Conservation (phyloP, 1,140 invertebrate genomes). For the Mylabris phalerata region DNA sequence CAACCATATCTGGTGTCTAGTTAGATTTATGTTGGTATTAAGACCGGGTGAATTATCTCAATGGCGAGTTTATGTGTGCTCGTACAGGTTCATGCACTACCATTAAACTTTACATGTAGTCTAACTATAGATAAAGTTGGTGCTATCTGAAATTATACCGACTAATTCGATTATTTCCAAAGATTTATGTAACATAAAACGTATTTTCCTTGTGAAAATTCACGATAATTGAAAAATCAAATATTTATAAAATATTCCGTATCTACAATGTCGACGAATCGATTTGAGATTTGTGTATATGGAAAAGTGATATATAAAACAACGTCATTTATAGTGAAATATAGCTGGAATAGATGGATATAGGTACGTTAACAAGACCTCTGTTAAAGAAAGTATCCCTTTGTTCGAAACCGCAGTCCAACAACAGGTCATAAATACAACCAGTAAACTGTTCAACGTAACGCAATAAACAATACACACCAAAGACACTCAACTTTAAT, state of each 20-base stretch:
- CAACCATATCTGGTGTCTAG: no score
- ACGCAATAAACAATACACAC: slow-evolving; percentile 7
- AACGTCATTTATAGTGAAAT: slow-evolving; percentile 40
- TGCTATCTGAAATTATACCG: slow-evolving; percentile 11
- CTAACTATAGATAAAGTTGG: slow-evolving; percentile 11
- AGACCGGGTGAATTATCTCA: slow-evolving; percentile 12
- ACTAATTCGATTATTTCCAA: no score
- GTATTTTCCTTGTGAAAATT: no score
- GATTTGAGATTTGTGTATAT: no score
- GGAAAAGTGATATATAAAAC: slow-evolving; percentile 39
- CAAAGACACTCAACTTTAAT: slow-evolving; percentile 39
- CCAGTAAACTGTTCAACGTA: slow-evolving; percentile 32
- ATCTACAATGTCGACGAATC: no score
- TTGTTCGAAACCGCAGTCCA: slow-evolving; percentile 39
- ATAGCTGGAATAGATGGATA: slow-evolving; percentile 30
- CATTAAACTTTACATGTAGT: slow-evolving; percentile 13
- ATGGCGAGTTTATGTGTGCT: slow-evolving; percentile 14
- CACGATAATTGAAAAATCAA: no score
- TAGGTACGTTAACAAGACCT: slow-evolving; percentile 37
- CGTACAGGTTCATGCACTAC: slow-evolving; percentile 10
- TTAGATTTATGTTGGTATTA: slow-evolving; percentile 10
- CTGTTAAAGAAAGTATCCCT: slow-evolving; percentile 37
- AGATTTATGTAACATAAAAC: no score
- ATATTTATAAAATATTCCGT: no score
- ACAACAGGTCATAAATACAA: slow-evolving; percentile 39